phyloP scores from a whole-genome alignment of 2,888 invertebrate species.

The Nomada hirtipes region DNA sequence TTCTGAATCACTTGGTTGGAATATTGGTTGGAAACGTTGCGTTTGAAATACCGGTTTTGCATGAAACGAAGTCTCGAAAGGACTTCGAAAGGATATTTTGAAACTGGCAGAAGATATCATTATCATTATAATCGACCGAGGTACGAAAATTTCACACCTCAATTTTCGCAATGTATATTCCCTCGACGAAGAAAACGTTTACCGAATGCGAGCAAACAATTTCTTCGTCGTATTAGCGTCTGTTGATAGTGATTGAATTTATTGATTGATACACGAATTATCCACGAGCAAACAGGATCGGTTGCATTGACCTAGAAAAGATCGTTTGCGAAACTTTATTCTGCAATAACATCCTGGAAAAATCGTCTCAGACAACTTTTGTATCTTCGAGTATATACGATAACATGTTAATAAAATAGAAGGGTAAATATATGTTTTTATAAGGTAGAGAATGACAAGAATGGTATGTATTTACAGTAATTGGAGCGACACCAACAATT shows the following conservation, averaged over 20 bases:
- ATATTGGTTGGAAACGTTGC: background rate
- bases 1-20: background rate
- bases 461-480: too few species aligned
- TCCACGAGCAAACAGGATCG: background rate
- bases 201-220: background rate
- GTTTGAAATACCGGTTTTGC: background rate
- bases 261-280: background rate
- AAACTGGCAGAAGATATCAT: background rate
- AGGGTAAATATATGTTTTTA: too few species aligned
- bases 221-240: background rate
- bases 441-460: too few species aligned
- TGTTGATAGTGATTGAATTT: conserved; percentile 1
- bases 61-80: background rate
- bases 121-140: background rate
- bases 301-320: background rate
- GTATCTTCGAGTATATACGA: background rate
- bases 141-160: background rate
- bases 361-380: background rate
- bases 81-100: background rate
- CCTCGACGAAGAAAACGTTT: background rate
- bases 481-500: too few species aligned
- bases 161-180: background rate
- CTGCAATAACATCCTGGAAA: background rate
- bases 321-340: background rate
- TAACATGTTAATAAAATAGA: background rate